These are phyloP conservation scores for Sminthurinus aureus DNA, from an alignment of 2,888 invertebrate species.

Conservation along the genomic window DNA sequence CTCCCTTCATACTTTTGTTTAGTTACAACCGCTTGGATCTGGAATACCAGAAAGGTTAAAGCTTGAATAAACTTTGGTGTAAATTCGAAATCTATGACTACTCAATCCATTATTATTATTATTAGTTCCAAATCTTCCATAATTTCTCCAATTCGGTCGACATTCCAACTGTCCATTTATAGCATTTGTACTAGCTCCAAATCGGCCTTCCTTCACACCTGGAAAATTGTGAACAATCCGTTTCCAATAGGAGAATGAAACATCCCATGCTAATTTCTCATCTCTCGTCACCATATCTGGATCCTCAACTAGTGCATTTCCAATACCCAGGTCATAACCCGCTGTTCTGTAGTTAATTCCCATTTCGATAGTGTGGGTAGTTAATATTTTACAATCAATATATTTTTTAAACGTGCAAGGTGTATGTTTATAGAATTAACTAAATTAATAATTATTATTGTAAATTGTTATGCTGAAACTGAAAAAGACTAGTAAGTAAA, in stretches of 20 bases:
- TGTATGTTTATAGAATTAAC: no score
- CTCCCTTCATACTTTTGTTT: no score
- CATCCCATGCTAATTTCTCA: slow-evolving; percentile 25
- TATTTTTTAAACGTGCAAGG: no score
- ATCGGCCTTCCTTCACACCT: slow-evolving; percentile 6
- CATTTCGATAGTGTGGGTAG: no score
- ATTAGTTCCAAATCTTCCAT: background rate
- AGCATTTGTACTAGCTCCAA: slow-evolving; percentile 42
- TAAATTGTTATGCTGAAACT: no score
- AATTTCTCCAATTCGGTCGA: slow-evolving; percentile 34
- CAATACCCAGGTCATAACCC: slow-evolving; percentile 23
- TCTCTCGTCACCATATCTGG: slow-evolving; percentile 35
- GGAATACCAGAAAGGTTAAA: background rate
- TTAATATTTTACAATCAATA: no score
- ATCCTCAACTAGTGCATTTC: slow-evolving; percentile 15
- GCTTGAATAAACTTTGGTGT: background rate
- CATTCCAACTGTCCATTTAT: slow-evolving; percentile 45
- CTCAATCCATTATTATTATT: background rate
- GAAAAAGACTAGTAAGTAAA: no score
- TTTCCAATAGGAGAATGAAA: slow-evolving; percentile 36
- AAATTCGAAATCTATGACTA: background rate
- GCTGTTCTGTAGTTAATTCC: slow-evolving; percentile 41
- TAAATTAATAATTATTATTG: no score
- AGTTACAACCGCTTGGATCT: background rate
- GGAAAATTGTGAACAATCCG: slow-evolving; percentile 8